phyloP scores from a whole-genome alignment of 2,888 invertebrate genomes.

The Deroplatys truncata region DNA sequence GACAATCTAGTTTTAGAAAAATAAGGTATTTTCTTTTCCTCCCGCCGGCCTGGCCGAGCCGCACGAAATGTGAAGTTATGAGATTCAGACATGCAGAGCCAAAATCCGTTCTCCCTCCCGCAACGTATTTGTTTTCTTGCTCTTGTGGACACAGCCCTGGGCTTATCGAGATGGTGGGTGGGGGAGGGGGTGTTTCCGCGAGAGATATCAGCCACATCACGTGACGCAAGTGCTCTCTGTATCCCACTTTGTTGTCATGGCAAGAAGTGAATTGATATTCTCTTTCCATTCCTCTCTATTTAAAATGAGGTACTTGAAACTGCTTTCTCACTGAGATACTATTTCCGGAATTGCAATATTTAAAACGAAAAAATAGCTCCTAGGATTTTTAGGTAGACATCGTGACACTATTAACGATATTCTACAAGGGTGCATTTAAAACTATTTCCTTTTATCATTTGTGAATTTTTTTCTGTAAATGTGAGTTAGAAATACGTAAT shows the following conservation, averaged over 20 bases:
- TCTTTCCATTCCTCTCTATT: too few species aligned
- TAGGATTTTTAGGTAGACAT: too few species aligned
- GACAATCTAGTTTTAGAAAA: not conserved
- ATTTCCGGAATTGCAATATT: too few species aligned
- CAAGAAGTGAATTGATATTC: not conserved
- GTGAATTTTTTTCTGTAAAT: too few species aligned
- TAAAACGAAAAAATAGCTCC: too few species aligned
- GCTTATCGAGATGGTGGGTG: not conserved
- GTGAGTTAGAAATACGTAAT: too few species aligned
- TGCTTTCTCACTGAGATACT: too few species aligned
- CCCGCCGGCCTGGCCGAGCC: too few species aligned
- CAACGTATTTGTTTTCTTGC: not conserved
- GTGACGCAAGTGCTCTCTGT: not conserved
- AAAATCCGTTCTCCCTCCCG: not conserved
- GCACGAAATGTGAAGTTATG: not conserved
- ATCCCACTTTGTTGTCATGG: not conserved
- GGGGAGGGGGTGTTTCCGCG: not conserved
- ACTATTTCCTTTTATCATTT: too few species aligned
- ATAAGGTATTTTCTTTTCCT: not conserved
- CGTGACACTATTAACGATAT: too few species aligned
- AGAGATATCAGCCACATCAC: not conserved
- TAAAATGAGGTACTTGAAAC: too few species aligned
- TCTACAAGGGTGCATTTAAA: too few species aligned
- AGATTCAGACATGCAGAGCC: not conserved
- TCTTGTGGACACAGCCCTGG: not conserved